Evolutionary conservation across 2,797 vertebrate species (phyloP).

Genomic region (Pangasius larnaudii): DNA sequence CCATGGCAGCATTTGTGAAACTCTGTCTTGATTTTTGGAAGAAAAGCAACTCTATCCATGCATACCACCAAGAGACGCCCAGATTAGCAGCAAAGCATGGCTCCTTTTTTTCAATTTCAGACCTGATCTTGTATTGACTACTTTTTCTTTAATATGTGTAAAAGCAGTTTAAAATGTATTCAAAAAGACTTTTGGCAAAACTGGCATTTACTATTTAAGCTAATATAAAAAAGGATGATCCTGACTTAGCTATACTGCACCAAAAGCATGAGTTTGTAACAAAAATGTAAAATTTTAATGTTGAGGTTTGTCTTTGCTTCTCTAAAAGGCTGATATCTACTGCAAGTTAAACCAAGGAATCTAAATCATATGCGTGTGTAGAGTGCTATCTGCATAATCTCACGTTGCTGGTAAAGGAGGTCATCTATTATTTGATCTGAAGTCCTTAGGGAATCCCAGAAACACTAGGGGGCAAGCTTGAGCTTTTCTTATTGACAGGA

Average conservation of each 20-base stretch:
- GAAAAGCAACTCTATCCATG: background rate
- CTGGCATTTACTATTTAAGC: background rate
- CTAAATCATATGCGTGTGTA: slow-evolving; percentile 47
- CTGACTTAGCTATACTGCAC: background rate
- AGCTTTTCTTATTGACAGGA: slow-evolving; percentile 64
- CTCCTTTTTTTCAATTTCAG: background rate
- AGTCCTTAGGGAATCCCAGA: slow-evolving; percentile 60
- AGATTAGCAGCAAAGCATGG: slow-evolving; percentile 14
- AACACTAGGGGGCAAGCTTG: slow-evolving; percentile 82
- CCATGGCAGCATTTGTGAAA: background rate
- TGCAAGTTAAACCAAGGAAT: slow-evolving; percentile 27
- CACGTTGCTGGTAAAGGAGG: slow-evolving; percentile 45
- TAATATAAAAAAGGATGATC: background rate
- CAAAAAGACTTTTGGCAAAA: background rate
- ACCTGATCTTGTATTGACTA: background rate
- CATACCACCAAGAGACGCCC: slow-evolving; percentile 35
- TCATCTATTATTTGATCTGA: slow-evolving; percentile 55
- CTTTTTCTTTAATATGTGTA: background rate
- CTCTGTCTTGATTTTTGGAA: background rate
- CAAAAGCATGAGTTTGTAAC: background rate
- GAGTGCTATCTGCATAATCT: slow-evolving; percentile 45
- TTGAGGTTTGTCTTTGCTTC: background rate
- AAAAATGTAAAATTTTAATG: background rate
- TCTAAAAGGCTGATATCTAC: slow-evolving; percentile 21
- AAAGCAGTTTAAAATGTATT: background rate